phyloP scores from a whole-genome alignment of 1,140 invertebrate species.

The Drosophila baimaii region DNA sequence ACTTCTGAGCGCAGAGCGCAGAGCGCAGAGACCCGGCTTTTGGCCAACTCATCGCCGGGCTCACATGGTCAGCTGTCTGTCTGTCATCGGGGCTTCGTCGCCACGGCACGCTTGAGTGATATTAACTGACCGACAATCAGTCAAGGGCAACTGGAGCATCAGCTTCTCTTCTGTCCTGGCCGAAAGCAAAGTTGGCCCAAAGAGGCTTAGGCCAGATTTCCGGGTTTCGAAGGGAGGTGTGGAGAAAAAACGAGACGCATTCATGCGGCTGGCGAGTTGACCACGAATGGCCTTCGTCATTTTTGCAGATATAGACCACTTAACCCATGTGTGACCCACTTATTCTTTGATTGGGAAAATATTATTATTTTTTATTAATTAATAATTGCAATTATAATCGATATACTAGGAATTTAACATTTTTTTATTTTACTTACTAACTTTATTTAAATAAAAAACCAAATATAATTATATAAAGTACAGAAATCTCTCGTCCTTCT shows the following conservation, averaged over 20 bases:
- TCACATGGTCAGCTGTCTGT: conserved; percentile 58
- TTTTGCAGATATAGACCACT: conserved; percentile 17
- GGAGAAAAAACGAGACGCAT: conserved; percentile 32
- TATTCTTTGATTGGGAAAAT: not conserved
- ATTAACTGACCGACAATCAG: conserved; percentile 83
- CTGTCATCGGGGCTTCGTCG: conserved; percentile 59
- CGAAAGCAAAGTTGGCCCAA: conserved; percentile 40
- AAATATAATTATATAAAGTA: too few species aligned
- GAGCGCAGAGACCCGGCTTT: conserved; percentile 36
- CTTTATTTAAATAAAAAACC: too few species aligned
- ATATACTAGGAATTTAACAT: not conserved
- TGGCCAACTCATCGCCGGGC: conserved; percentile 72
- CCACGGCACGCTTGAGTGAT: conserved; percentile 73
- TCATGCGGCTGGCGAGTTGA: conserved; percentile 39
- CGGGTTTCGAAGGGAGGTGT: conserved; percentile 6
- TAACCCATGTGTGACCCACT: conserved; percentile 17
- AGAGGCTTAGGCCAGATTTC: conserved; percentile 73
- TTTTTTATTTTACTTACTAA: too few species aligned
- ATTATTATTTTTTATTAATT: too few species aligned
- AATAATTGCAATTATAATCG: not conserved
- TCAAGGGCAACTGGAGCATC: conserved; percentile 61
- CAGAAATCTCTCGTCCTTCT: too few species aligned
- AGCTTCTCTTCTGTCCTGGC: conserved; percentile 8
- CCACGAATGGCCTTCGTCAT: conserved; percentile 60
- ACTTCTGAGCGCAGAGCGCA: conserved; percentile 5